Evolutionary conservation across 1,140 invertebrate genomes (phyloP).

Genomic region (Orchesella cincta): DNA sequence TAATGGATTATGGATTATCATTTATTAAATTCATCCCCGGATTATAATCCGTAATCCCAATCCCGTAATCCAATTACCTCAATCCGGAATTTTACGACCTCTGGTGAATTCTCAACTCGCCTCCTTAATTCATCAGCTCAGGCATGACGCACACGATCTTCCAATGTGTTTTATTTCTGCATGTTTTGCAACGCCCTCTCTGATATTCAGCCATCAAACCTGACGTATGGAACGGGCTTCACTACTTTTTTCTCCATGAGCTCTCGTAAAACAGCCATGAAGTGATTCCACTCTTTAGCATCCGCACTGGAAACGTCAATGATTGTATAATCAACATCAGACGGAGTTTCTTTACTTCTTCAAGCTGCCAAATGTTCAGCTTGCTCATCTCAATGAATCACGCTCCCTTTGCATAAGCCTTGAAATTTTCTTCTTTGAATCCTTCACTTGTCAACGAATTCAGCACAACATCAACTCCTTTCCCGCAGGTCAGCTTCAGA

Average conservation of each 20-base stretch:
- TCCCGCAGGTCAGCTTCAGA: not conserved
- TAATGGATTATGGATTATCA: too few relatives aligned
- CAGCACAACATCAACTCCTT: slow-evolving; percentile 28
- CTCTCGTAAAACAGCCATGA: too few relatives aligned
- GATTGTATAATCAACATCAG: slow-evolving; percentile 32
- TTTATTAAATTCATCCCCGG: too few relatives aligned
- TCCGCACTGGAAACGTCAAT: too few relatives aligned
- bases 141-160: slow-evolving; percentile 17
- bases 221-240: slow-evolving; percentile 1
- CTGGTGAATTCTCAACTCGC: too few relatives aligned
- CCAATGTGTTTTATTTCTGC: slow-evolving; percentile 23
- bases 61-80: too few relatives aligned
- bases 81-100: too few relatives aligned
- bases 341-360: slow-evolving; percentile 13
- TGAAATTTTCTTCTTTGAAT: slow-evolving; percentile 32
- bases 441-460: slow-evolving; percentile 29
- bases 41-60: too few relatives aligned
- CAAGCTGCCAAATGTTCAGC: slow-evolving; percentile 5
- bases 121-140: too few relatives aligned
- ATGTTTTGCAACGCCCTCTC: slow-evolving; percentile 13
- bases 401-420: not conserved
- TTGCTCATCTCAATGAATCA: slow-evolving; percentile 32
- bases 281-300: too few relatives aligned
- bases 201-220: slow-evolving; percentile 11
- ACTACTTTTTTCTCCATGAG: not conserved